Base-by-base conservation (phyloP, 2,888 invertebrate genomes). In the Drosophila birchii region DNA sequence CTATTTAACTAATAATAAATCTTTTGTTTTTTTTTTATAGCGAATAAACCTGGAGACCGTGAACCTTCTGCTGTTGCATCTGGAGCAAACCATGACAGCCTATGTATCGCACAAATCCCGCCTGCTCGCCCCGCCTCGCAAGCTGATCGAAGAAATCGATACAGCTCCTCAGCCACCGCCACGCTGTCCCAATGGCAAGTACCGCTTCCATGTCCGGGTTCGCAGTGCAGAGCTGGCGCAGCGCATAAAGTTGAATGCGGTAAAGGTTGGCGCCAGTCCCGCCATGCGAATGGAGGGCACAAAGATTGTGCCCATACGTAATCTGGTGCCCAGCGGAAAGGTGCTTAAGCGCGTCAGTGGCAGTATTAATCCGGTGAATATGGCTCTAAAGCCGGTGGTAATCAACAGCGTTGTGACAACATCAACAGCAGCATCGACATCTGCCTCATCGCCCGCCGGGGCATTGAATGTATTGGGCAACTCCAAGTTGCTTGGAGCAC, bases 91-190 rank as follows among this genome's bases (percentile, higher is more conserved):
- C 79, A 92, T 96, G 76, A 95, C 96, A 67, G 97, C 98, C 23
- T 98, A 97, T 93, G 96, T 95, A 79, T 97, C 96, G 59, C 97
- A 97, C 92, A 95, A 97, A 89, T 95, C 96, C 62, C 95, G 95
- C 62, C 94, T 95, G 87, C 94, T 96, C 77, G 95, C 96, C 90
- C 95, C 96, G 14, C 95, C 96, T 44, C 93, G 94, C 82, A 94
- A 94, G 92, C 93, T 96, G 16, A 96, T 97, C 71, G 95, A 96
- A 89, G 95, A 96, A 91, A 94, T 95, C 69, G 95, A 95, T 87
- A 92, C 91, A 56, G 91, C 94, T 54, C 94, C 95, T 16, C 93
- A 94, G 58, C 93, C 94, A 49, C 93, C 95, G 49, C 95, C 95
- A 16, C 93, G 94, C 57, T 95, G 95, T 89, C 95, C 96, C 18